Conservation (phyloP, 2,797 vertebrate species). For the Sebastes hubbsi region DNA sequence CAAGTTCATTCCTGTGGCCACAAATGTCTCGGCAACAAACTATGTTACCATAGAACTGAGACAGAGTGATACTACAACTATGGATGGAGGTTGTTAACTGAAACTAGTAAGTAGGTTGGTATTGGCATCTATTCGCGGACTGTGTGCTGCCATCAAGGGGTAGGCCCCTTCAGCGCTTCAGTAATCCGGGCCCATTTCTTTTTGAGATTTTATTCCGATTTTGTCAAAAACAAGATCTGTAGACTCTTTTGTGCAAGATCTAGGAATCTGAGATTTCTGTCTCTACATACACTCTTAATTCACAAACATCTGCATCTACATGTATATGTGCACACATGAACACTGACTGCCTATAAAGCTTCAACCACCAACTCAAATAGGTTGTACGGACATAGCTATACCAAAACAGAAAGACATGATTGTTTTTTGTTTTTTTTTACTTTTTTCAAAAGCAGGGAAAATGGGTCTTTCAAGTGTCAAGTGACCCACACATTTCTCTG, state of each 20-base stretch:
- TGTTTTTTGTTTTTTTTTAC: slow-evolving; percentile 15
- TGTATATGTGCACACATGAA: slow-evolving; percentile 59
- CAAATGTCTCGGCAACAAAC: slow-evolving; percentile 43
- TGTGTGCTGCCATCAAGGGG: slow-evolving; percentile 56
- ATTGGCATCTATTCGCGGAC: slow-evolving; percentile 27
- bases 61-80: slow-evolving; percentile 22
- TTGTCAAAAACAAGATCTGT: slow-evolving; percentile 11
- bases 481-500: slow-evolving; percentile 59
- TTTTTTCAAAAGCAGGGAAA: slow-evolving; percentile 66
- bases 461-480: slow-evolving; percentile 48
- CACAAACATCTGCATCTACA: slow-evolving; percentile 45
- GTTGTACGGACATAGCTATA: slow-evolving; percentile 85
- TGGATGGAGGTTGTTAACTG: slow-evolving; percentile 42
- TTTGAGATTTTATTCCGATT: slow-evolving; percentile 45
- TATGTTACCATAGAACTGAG: neutral
- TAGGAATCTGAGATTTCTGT: slow-evolving; percentile 27
- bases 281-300: slow-evolving; percentile 56
- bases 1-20: slow-evolving; percentile 77
- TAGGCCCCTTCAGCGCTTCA: slow-evolving; percentile 46
- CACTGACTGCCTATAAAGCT: slow-evolving; percentile 80
- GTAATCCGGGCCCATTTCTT: slow-evolving; percentile 71
- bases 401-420: slow-evolving; percentile 78
- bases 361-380: slow-evolving; percentile 82
- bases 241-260: slow-evolving; percentile 38
- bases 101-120: slow-evolving; percentile 34